A percentile compares a stretch with the other conserved stretches of the same genome.
These are phyloP conservation scores for Brachystomella parvula DNA, from an alignment of 1,140 invertebrate genomes.

Conservation along the genomic window DNA sequence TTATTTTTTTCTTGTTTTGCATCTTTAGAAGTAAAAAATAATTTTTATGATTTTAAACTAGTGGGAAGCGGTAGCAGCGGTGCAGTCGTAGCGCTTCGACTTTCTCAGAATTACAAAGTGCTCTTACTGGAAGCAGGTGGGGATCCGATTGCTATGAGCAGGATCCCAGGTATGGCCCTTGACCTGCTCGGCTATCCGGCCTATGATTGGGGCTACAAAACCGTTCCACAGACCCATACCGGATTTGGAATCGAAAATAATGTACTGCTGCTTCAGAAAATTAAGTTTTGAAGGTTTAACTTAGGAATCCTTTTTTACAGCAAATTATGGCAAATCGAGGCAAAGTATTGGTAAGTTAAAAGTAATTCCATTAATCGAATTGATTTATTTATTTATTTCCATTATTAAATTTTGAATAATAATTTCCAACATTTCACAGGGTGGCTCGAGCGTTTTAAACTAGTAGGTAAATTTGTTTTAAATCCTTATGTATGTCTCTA, in stretches of 20 bases:
- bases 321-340: background rate
- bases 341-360: constrained; percentile 1
- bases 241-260: constrained; percentile 4
- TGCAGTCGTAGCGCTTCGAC: constrained; percentile 47
- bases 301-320: background rate
- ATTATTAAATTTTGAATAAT: background rate
- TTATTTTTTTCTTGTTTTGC: background rate
- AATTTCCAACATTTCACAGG: background rate
- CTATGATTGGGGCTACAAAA: constrained; percentile 41
- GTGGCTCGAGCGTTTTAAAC: background rate
- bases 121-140: constrained; percentile 46
- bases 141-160: constrained; percentile 37
- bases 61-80: constrained; percentile 46
- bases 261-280: background rate
- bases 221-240: background rate
- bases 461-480: too few relatives aligned
- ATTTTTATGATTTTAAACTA: background rate
- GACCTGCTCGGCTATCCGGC: constrained; percentile 40
- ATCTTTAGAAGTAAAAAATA: constrained; percentile 41
- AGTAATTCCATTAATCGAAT: too few relatives aligned
- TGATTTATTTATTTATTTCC: too few relatives aligned
- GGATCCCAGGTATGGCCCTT: constrained; percentile 37
- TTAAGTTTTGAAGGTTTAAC: background rate
- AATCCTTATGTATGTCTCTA: too few relatives aligned
- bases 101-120: constrained; percentile 42